Evolutionary conservation across 2,113 vertebrate species (phyloP), one percentile per base, ranked within the genome.

Genomic region (Anguilla rostrata): DNA sequence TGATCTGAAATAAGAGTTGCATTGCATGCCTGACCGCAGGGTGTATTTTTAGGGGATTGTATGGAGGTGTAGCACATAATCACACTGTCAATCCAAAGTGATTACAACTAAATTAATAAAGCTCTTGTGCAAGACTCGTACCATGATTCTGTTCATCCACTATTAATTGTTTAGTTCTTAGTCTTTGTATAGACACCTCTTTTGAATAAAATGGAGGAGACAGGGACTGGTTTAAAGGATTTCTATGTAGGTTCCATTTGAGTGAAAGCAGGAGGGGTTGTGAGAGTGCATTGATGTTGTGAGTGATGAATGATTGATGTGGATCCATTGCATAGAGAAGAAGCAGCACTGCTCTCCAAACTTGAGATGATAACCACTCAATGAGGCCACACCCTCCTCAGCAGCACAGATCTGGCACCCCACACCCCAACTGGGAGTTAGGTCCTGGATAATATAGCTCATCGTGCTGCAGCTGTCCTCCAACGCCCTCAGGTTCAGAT

Each of bases 1-100:
- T 75, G 71, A 75, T 34, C 71, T 75, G 71, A 75, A 75, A 75
- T 75, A 11, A 75, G n/a, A 75, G 71, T 75, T 75, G 71, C 71
- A 75, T 75, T 34, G 71, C 71, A 34, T 75, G 20, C 34, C 71
- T 75, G 8, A 66, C 18, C 60, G 3, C 22, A 26, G 60, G 60
- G 60, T 66, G 60, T 66, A 66, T 66, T 66, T 66, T 66, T 66
- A 66, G 60, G 60, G 60, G 60, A 66, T 66, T 66, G 22, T 26
- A 66, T 66, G 18, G 18, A 66, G 60, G 26, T 75, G 26, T 75
- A 75, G 71, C 26, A 75, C 71, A 75, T 75, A 26, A 34, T 34
- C 9, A 75, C 71, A 75, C 71, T 75, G 71, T n/a, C 71, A 26
- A 75, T 34, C 71, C 11, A 34, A 9, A 22, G 26, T 26, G 60